Conservation (phyloP, 64 coral and sea anemone species). For the Platygyra sinensis region DNA sequence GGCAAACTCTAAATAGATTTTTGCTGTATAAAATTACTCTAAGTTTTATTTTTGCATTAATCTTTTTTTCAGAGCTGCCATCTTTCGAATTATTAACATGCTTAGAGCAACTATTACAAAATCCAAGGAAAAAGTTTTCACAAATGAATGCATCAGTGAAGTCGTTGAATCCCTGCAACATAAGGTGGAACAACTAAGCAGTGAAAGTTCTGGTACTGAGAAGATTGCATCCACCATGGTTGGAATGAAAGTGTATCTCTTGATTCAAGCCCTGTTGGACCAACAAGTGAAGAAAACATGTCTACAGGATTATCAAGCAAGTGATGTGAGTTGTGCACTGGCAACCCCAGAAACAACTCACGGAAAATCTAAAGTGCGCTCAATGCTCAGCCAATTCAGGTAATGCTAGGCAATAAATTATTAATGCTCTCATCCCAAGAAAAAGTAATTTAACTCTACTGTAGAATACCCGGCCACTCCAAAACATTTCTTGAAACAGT, state of each 20-base stretch:
- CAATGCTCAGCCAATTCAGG: constrained; percentile 80
- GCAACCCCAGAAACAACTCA: constrained; percentile 64
- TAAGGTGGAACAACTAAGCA: constrained; percentile 10
- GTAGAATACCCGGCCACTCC: too few relatives aligned
- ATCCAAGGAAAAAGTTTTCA: constrained; percentile 33
- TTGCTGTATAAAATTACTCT: too few relatives aligned
- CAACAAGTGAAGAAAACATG: constrained; percentile 56
- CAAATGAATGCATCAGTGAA: constrained; percentile 24
- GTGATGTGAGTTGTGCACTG: constrained; percentile 56
- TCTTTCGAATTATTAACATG: constrained; percentile 22
- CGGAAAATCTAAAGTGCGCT: constrained; percentile 59
- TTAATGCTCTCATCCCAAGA: neutral
- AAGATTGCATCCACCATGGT: constrained; percentile 53
- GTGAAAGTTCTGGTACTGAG: constrained; percentile 12
- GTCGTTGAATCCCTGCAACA: constrained; percentile 50
- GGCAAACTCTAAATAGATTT: too few relatives aligned
- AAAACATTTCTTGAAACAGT: too few relatives aligned
- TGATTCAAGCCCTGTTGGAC: constrained; percentile 78
- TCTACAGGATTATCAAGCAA: constrained; percentile 19
- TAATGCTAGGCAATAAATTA: constrained; percentile 25
- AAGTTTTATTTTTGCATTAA: too few relatives aligned
- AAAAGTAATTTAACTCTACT: too few relatives aligned
- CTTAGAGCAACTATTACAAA: constrained; percentile 35
- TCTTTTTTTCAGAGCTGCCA: constrained; percentile 43
- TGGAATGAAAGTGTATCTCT: constrained; percentile 51